Evolutionary conservation across 2,888 invertebrate species (phyloP), one percentile per base, ranked within the genome.

Genomic region (Cacoxenus indagator): DNA sequence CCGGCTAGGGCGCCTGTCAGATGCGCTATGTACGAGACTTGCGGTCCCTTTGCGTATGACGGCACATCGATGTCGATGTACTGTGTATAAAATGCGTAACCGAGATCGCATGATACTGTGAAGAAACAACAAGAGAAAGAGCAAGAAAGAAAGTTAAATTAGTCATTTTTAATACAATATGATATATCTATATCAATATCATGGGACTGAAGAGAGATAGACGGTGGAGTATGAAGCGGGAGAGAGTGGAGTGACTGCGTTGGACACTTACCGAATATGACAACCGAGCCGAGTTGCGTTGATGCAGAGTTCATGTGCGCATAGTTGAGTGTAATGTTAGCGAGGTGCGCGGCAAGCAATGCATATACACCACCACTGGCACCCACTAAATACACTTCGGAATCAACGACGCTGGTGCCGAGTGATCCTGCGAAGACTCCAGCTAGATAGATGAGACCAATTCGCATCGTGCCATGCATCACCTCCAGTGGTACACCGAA

Each of bases 291-390:
- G 75, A 98, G 91, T 83, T 97, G 91, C 78, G 96, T 92, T 71
- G 97, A 93, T 65, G 97, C 97, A 86, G 96, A 95, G 85, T 96
- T 95, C 97, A 98, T 97, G 87, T 96, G 95, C 86, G 96, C 95
- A 90, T 96, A 97, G 90, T 98, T 98, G 75, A 98, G 91, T 83
- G 98, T 90, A 64, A 98, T 96, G 89, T 99, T 98, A 75, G 98
- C 96, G 76, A 99, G 90, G 88, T 99, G 98, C 54, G 98, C 98
- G 4, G 98, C 97, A 61, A 99, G 90, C 31, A 99, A 90, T 17
- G 98, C 98, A 89, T 99, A 99, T 59, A 98, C 98, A 1, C 99
- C 99, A 26, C 98, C 98, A 66, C 97, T 98, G 2, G 98, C 98
- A 65, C 99, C 99, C 67, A 97, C 97, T 75, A 99, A 91, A 88